A percentile compares a stretch with the other conserved stretches of the same genome.
These are phyloP conservation scores for Gari tellinella DNA, from an alignment of 2,888 invertebrate genomes.

Conservation along the genomic window DNA sequence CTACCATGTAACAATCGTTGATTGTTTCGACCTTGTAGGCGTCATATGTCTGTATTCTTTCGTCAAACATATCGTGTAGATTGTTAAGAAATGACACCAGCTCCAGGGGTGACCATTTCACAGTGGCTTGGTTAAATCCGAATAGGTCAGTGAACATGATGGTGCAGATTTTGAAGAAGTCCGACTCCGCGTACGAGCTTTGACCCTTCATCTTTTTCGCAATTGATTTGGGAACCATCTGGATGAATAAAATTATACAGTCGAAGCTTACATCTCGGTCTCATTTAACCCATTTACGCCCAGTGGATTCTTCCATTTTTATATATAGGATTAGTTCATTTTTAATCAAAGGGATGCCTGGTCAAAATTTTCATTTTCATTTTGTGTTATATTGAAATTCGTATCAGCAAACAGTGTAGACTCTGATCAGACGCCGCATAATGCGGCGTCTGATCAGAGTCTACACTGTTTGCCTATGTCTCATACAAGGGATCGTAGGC, in stretches of 20 bases:
- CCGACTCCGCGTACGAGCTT: conserved; percentile 60
- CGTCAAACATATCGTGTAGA: conserved; percentile 61
- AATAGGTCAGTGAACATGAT: conserved; percentile 70
- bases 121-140: conserved; percentile 58
- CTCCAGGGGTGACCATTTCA: conserved; percentile 57
- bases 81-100: conserved; percentile 65
- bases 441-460: too few species aligned
- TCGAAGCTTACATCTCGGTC: not conserved
- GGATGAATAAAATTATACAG: not conserved
- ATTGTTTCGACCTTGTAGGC: conserved; percentile 75
- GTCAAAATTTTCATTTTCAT: too few species aligned
- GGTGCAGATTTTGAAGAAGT: conserved; percentile 67
- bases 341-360: too few species aligned
- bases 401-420: too few species aligned
- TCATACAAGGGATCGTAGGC: too few species aligned
- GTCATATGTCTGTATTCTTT: conserved; percentile 62
- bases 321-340: too few species aligned
- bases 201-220: conserved; percentile 62
- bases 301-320: not conserved
- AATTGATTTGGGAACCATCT: conserved; percentile 70
- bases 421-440: too few species aligned
- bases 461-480: too few species aligned
- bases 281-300: not conserved
- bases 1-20: conserved; percentile 73
- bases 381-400: too few species aligned